Percentiles rank a stretch among this genome's conserved stretches.
These are phyloP conservation scores for Baccha elongata DNA, from an alignment of 2,888 invertebrate genomes.

Conservation along the genomic window DNA sequence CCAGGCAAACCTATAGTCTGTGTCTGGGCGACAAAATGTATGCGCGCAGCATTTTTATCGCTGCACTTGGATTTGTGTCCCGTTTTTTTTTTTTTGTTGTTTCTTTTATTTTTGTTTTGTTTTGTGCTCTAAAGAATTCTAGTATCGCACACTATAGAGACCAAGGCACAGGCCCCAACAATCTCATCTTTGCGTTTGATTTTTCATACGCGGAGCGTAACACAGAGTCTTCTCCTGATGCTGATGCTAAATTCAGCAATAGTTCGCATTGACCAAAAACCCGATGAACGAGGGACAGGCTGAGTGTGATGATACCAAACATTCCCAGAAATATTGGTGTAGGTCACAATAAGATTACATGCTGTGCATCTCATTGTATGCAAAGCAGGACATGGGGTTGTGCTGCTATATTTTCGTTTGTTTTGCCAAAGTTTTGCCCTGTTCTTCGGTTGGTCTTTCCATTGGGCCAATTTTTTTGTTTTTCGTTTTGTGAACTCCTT, in stretches of 20 bases:
- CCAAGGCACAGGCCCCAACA: constrained; percentile 43
- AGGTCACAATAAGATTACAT: constrained; percentile 83
- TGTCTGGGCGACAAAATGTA: constrained; percentile 71
- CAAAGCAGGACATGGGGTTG: constrained; percentile 78
- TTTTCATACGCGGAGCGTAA: constrained; percentile 67
- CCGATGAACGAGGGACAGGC: constrained; percentile 11
- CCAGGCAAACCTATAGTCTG: neutral
- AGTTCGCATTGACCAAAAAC: constrained; percentile 39
- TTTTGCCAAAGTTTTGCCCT: constrained; percentile 55
- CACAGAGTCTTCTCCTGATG: constrained; percentile 66
- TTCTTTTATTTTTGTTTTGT: neutral
- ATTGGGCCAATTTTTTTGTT: constrained; percentile 29
- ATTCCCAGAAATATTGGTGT: constrained; percentile 83
- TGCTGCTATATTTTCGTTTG: constrained; percentile 72
- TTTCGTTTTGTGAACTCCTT: constrained; percentile 25
- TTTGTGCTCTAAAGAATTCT: constrained; percentile 20
- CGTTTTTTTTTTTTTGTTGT: constrained; percentile 18
- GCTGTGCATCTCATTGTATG: constrained; percentile 83
- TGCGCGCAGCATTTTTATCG: constrained; percentile 66
- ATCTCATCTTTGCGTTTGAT: constrained; percentile 73
- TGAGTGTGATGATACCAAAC: constrained; percentile 75
- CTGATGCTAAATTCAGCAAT: constrained; percentile 31
- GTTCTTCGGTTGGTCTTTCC: constrained; percentile 36
- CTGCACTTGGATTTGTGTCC: constrained; percentile 47
- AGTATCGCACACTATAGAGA: constrained; percentile 56